Percentiles rank a stretch among this genome's conserved stretches.
These are phyloP conservation scores for Gopherus evgoodei DNA, from an alignment of 2,113 vertebrate species.

Conservation along the genomic window DNA sequence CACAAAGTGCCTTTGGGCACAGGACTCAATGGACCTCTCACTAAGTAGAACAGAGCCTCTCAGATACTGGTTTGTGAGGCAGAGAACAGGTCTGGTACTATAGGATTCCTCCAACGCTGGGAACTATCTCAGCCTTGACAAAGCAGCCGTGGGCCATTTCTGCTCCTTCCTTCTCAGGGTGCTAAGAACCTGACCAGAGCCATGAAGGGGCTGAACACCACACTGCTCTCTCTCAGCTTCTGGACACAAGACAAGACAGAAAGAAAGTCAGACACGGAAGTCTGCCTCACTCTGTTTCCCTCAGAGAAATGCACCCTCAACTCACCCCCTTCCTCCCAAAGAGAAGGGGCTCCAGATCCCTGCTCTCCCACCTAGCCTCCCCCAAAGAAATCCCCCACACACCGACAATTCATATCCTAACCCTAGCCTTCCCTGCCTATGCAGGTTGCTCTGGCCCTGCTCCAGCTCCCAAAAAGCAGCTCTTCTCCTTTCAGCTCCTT, in stretches of 20 bases:
- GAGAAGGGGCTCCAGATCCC: background rate
- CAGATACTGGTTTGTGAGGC: slow-evolving; percentile 65
- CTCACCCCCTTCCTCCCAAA: background rate
- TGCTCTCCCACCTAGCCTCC: background rate
- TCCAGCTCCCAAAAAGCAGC: background rate
- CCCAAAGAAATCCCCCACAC: background rate
- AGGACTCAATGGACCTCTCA: slow-evolving; percentile 64
- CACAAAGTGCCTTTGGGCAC: slow-evolving; percentile 5
- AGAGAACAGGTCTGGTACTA: slow-evolving; percentile 63
- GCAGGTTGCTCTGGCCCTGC: background rate
- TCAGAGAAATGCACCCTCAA: background rate
- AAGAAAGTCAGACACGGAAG: no score
- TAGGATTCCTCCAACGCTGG: slow-evolving; percentile 50
- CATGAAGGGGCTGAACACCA: no score
- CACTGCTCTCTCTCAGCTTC: background rate
- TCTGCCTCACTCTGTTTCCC: background rate
- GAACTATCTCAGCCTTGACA: slow-evolving; percentile 36
- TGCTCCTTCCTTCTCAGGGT: slow-evolving; percentile 1
- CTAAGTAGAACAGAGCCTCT: slow-evolving; percentile 40
- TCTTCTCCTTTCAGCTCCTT: background rate
- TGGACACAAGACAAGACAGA: background rate
- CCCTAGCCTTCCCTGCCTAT: background rate
- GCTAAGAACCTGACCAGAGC: background rate
- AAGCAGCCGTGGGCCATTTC: slow-evolving; percentile 34
- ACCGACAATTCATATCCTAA: background rate